phyloP scores from a whole-genome alignment of 2,113 vertebrate genomes.

The Urocynchramus pylzowi region DNA sequence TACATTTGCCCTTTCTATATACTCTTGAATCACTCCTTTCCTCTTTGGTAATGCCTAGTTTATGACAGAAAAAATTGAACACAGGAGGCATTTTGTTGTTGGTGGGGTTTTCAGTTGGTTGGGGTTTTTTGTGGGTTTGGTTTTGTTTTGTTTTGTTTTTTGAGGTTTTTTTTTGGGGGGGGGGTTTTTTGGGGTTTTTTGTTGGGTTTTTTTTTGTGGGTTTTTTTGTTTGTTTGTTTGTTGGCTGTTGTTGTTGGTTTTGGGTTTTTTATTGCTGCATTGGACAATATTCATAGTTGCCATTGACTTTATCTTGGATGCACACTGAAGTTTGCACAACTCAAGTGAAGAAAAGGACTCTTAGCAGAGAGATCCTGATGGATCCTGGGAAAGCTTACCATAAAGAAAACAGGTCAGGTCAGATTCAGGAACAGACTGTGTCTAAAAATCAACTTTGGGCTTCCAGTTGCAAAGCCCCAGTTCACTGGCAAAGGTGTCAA shows the following conservation, averaged over 20 bases:
- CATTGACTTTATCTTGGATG: neutral
- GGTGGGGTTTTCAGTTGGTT: fast-evolving
- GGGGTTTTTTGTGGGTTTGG: too few species aligned
- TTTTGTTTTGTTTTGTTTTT: too few species aligned
- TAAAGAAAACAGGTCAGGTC: neutral
- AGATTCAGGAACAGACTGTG: neutral
- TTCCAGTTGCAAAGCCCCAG: neutral
- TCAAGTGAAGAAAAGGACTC: neutral
- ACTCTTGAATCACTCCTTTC: neutral
- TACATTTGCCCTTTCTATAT: fast-evolving
- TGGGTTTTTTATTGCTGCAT: neutral
- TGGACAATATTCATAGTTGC: neutral
- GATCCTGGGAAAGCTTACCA: neutral
- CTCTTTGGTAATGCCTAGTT: neutral
- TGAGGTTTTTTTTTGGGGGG: too few species aligned
- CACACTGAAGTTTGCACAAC: neutral
- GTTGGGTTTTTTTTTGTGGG: too few species aligned
- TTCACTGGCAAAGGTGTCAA: neutral
- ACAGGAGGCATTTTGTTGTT: neutral
- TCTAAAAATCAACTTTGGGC: neutral
- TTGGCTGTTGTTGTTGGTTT: too few species aligned
- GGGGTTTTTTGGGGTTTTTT: too few species aligned
- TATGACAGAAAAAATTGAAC: neutral
- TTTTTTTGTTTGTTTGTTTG: too few species aligned
- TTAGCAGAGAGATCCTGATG: neutral